A percentile compares a stretch with the other conserved stretches of the same genome.
phyloP scores from a whole-genome alignment of 2,888 invertebrate genomes.

The Chloroclysta siterata region DNA sequence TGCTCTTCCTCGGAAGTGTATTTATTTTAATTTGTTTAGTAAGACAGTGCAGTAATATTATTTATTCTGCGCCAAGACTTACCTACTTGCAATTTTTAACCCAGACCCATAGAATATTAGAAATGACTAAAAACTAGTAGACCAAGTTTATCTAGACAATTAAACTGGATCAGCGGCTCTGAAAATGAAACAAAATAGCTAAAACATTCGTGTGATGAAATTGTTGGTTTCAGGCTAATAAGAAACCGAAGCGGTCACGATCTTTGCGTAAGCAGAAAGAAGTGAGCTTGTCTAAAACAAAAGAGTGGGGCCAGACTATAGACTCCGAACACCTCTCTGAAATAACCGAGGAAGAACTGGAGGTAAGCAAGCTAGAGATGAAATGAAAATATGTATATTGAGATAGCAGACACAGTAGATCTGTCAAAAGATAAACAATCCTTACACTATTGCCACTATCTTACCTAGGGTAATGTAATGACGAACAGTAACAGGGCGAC shows the following conservation, averaged over 20 bases:
- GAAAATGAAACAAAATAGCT: background rate
- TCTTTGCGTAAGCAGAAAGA: constrained; percentile 89
- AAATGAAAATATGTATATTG: background rate
- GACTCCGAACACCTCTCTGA: constrained; percentile 97
- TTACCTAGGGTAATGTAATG: too few relatives aligned
- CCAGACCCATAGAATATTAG: too few relatives aligned
- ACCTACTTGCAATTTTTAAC: too few relatives aligned
- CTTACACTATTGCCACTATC: too few relatives aligned
- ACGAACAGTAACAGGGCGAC: too few relatives aligned
- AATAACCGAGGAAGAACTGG: constrained; percentile 96
- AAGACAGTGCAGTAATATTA: too few relatives aligned
- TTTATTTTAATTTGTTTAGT: too few relatives aligned
- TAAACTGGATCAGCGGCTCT: background rate
- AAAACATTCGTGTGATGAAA: background rate
- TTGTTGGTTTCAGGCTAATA: constrained; percentile 70
- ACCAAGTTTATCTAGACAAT: too few relatives aligned
- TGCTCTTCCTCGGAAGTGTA: too few relatives aligned
- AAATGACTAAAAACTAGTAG: too few relatives aligned
- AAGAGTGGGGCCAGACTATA: constrained; percentile 98
- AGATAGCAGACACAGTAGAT: background rate
- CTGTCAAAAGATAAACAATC: background rate
- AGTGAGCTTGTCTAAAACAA: constrained; percentile 97
- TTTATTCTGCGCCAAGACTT: too few relatives aligned
- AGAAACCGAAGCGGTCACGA: constrained; percentile 80
- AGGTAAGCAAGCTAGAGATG: constrained; percentile 80